Evolutionary conservation across 2,888 invertebrate genomes (phyloP).

Genomic region (Ptychoptera albimana): DNA sequence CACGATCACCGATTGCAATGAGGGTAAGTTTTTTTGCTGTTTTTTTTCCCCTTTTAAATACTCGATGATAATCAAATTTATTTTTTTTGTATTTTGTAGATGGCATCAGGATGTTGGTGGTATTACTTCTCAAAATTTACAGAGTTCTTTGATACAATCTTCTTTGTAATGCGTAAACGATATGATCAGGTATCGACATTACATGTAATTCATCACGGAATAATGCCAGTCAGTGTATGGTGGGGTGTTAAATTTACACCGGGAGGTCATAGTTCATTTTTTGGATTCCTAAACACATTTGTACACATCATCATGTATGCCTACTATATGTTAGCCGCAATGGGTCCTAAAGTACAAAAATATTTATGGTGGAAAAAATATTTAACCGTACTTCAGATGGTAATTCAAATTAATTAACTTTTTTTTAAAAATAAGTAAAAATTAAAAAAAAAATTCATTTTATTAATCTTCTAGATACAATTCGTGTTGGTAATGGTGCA

Average conservation of each 20-base stretch:
- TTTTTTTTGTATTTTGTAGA: conserved; percentile 34
- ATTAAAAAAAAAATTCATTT: not conserved
- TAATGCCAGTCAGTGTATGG: conserved; percentile 91
- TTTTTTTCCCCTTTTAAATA: not conserved
- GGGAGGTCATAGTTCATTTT: conserved; percentile 87
- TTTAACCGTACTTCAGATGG: conserved; percentile 80
- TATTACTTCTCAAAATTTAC: conserved; percentile 90
- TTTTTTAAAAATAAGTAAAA: conserved; percentile 2
- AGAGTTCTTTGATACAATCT: conserved; percentile 86
- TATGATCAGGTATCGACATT: conserved; percentile 78
- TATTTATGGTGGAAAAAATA: conserved; percentile 96
- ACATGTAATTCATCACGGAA: conserved; percentile 89
- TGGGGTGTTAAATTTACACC: conserved; percentile 79
- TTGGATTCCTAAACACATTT: conserved; percentile 84
- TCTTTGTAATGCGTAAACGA: conserved; percentile 89
- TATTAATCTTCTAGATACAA: conserved; percentile 42
- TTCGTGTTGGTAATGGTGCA: conserved; percentile 78
- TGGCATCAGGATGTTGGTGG: conserved; percentile 80
- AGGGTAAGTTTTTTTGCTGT: conserved; percentile 36
- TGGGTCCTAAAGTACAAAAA: conserved; percentile 73
- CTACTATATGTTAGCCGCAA: conserved; percentile 77
- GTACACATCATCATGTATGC: conserved; percentile 92
- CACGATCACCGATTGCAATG: conserved; percentile 45
- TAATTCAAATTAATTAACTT: conserved; percentile 24
- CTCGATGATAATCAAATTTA: not conserved